Percentiles rank a stretch among this genome's conserved stretches.
These are phyloP conservation scores for Odobenus rosmarus DNA, from an alignment of 2,113 vertebrate species.

Conservation along the genomic window DNA sequence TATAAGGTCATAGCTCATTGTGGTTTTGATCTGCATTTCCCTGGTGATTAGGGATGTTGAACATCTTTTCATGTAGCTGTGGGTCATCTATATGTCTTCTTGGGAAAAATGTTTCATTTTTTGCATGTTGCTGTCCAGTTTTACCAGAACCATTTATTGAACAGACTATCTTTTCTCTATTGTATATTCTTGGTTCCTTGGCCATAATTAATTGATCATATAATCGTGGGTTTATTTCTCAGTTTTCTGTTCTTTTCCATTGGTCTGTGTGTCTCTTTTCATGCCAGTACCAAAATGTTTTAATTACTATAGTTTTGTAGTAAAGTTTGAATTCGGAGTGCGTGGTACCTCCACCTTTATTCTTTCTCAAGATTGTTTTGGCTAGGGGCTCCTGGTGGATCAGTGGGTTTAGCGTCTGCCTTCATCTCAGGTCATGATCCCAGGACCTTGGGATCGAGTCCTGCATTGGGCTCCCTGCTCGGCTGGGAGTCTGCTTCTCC, in stretches of 20 bases:
- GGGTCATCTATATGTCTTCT: not conserved
- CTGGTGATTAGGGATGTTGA: not conserved
- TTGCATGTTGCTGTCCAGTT: not conserved
- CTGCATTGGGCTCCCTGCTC: no score
- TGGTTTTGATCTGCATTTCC: not conserved
- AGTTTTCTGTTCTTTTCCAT: not conserved
- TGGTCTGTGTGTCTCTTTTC: not conserved
- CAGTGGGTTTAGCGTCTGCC: no score
- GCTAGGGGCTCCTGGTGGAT: no score
- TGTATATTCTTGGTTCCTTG: not conserved
- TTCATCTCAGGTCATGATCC: no score
- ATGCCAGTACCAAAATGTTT: not conserved
- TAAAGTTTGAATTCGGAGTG: not conserved
- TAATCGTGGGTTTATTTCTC: not conserved
- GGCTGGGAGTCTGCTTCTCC: no score
- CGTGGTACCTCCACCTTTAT: not conserved
- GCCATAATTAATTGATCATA: not conserved
- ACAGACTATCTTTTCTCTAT: not conserved
- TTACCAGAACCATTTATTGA: not conserved
- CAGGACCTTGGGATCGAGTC: no score
- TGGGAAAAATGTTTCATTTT: not conserved
- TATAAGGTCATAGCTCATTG: not conserved
- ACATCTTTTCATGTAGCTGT: not conserved
- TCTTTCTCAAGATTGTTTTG: not conserved
- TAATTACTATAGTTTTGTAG: not conserved